Conservation (phyloP, 2,797 vertebrate species). For the Fringilla coelebs region DNA sequence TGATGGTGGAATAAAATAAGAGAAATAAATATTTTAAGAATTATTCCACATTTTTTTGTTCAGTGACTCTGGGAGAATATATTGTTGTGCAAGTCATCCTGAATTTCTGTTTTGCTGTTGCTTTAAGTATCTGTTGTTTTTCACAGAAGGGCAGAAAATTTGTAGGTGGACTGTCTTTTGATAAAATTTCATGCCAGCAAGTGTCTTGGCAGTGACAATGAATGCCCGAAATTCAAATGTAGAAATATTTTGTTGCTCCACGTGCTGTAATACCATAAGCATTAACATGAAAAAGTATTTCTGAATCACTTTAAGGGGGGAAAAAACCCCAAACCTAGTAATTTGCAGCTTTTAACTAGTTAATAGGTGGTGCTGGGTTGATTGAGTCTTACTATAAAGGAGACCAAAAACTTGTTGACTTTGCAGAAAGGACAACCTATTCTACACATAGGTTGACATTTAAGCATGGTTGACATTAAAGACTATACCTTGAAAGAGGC, state of each 20-base stretch:
- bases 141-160: not conserved
- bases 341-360: not conserved
- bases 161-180: not conserved
- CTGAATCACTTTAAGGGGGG: not conserved
- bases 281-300: not conserved
- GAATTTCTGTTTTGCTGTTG: not conserved
- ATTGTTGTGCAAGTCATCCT: not conserved
- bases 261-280: not conserved
- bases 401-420: not conserved
- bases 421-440: not conserved
- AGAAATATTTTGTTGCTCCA: not conserved
- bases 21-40: not conserved
- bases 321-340: not conserved
- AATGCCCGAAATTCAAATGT: not conserved
- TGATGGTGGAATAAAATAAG: not conserved
- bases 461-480: not conserved
- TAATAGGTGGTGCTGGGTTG: not conserved
- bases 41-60: not conserved
- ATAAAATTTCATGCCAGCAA: not conserved
- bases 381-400: not conserved
- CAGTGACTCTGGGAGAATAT: not conserved
- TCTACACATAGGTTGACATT: not conserved
- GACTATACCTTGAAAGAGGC: not conserved
- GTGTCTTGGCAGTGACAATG: not conserved
- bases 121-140: not conserved